Conservation (phyloP, 2,888 invertebrate genomes). For the Itoplectis maculator region DNA sequence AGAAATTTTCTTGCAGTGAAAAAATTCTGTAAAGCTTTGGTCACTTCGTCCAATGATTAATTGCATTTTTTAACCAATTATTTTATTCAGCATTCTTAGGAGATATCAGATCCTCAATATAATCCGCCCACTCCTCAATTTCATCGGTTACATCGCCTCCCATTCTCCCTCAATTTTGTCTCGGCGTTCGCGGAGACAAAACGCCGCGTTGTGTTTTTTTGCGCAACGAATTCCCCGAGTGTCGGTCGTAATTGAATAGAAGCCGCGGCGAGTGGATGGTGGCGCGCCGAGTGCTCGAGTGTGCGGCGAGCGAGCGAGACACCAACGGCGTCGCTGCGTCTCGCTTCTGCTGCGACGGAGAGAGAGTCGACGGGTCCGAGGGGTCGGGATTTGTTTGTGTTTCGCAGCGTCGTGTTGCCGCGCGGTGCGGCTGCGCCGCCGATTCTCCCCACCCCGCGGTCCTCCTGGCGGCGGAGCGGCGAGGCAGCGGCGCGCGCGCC, state of each 20-base stretch:
- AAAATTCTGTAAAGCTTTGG: too few relatives aligned
- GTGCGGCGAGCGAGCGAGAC: conserved; percentile 6
- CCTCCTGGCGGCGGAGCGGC: conserved; percentile 41
- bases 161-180: neutral
- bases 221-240: neutral
- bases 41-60: too few relatives aligned
- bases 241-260: conserved; percentile 24
- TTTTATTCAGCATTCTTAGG: too few relatives aligned
- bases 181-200: neutral
- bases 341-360: too few relatives aligned
- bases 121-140: neutral
- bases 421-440: conserved; percentile 82
- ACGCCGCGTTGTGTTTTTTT: conserved; percentile 4
- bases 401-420: conserved; percentile 57
- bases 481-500: conserved; percentile 19
- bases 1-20: too few relatives aligned
- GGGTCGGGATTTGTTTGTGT: conserved; percentile 79
- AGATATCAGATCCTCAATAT: too few relatives aligned
- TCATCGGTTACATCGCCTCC: neutral
- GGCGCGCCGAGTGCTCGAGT: conserved; percentile 32
- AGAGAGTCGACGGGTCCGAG: conserved; percentile 33
- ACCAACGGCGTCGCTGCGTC: too few relatives aligned
- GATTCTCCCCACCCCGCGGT: conserved; percentile 72
- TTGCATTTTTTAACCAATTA: too few relatives aligned
- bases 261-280: conserved; percentile 26